Conservation (phyloP, 2,113 vertebrate genomes). For the Neoarius graeffei region DNA sequence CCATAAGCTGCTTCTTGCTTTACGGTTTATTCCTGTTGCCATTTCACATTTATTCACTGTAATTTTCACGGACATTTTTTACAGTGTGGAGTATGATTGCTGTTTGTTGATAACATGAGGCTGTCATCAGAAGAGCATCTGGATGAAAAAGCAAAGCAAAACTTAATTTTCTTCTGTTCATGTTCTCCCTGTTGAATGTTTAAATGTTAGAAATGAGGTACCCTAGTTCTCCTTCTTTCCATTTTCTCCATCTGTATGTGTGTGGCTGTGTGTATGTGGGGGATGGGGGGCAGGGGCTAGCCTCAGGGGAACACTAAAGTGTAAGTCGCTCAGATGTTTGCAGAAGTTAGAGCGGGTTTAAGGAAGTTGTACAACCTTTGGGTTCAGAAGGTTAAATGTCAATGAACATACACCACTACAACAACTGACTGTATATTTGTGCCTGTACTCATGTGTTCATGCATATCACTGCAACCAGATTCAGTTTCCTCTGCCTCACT, state of each 20-base stretch:
- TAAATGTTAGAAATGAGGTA: conserved; percentile 7
- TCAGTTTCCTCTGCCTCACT: conserved; percentile 23
- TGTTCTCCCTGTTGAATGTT: not conserved
- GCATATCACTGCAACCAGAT: not conserved
- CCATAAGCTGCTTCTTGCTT: too few species aligned
- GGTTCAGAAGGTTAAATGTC: conserved; percentile 68
- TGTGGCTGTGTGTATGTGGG: conserved; percentile 46
- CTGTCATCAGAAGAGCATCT: not conserved
- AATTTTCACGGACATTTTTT: too few species aligned
- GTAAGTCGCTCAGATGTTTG: conserved; percentile 54
- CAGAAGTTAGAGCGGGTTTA: conserved; percentile 51
- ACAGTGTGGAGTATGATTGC: not conserved
- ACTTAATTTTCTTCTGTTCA: not conserved
- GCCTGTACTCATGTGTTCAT: not conserved
- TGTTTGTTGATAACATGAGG: not conserved
- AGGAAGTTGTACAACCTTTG: conserved; percentile 69
- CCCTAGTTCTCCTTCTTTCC: not conserved
- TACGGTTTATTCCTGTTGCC: too few species aligned
- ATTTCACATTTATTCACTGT: too few species aligned
- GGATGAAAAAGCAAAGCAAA: not conserved
- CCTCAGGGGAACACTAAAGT: conserved; percentile 42
- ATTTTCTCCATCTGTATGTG: conserved; percentile 35
- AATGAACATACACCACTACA: conserved; percentile 56
- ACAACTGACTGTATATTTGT: conserved; percentile 18
- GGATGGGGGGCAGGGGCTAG: conserved; percentile 32